Base-by-base conservation (phyloP, 2,888 invertebrate genomes). In the Trachelus stipa region DNA sequence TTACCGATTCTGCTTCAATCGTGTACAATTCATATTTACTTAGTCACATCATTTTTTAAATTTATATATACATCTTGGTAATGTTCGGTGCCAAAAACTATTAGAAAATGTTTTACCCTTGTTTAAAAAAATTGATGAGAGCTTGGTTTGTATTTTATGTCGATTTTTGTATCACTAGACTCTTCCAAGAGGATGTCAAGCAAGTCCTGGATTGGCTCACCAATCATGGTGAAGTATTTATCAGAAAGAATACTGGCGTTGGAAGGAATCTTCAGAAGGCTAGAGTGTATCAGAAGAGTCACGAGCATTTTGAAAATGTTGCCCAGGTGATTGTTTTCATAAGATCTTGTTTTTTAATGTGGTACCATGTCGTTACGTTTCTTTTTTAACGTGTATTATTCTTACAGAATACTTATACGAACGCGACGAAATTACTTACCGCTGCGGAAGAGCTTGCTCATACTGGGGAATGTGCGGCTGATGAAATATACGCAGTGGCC, bases 221-320 rank as follows among this genome's bases (percentile, higher is more conserved):
- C 83, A 98, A 98, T 91, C 99, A 99, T 88, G 99, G 99, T 31
- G 98, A 99, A 93, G 98, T 98, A 33, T 99, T 99, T 92, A 94
- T 99, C 76, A 95, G 97, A 87, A 99, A 99, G 91, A 99, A 99
- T 91, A 97, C 97, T n/a, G 98, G 98, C 74, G 97, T 99, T 82
- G 99, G 99, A 79, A 94, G 98, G 86, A 98, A 98, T 93, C 93
- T 99, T 85, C 97, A 98, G 91, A 97, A 98, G 92, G 98, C 99
- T 73, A 94, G 97, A 86, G 97, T 98, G 12, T 97, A 99, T 91
- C 98, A 99, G 92, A 98, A 98, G 92, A 98, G 98, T 91, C 99
- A 99, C 90, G 98, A 98, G 92, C 98, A 99, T 92, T 99, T 99
- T 91, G 99, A 99, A 93, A 98, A 98, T 92, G 99, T 99, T 81